Evolutionary conservation across 2,888 invertebrate species (phyloP).

Genomic region (Incurvaria masculella): DNA sequence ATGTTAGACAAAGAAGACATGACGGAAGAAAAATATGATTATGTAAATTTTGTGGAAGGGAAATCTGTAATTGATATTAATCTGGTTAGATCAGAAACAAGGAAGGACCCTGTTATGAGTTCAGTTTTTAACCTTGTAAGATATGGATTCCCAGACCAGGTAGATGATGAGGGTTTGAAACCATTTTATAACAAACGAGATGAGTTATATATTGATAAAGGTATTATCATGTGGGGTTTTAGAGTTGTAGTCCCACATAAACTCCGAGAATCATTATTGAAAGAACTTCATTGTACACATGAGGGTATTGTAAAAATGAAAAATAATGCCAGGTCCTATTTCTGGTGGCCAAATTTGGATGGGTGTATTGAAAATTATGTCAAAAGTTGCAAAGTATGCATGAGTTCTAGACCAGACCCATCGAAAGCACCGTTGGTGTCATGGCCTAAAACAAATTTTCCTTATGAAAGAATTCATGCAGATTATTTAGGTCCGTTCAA

Average conservation of each 20-base stretch:
- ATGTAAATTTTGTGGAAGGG: conserved; percentile 10
- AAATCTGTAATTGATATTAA: conserved; percentile 10
- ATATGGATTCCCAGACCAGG: conserved; percentile 2
- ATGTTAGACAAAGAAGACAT: not conserved
- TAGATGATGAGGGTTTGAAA: conserved; percentile 2
- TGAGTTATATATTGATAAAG: conserved; percentile 10
- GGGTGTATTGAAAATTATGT: conserved; percentile 6
- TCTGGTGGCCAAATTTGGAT: conserved; percentile 11
- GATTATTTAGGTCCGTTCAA: conserved; percentile 4
- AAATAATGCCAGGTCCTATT: conserved; percentile 8
- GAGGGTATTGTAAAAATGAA: conserved; percentile 8
- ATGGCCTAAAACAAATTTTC: not conserved
- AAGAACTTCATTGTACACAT: conserved; percentile 3
- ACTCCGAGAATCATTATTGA: not conserved
- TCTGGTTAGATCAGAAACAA: conserved; percentile 8
- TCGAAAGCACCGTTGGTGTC: not conserved
- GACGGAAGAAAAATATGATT: conserved; percentile 3
- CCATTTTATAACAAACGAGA: conserved; percentile 8
- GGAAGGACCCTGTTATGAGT: conserved; percentile 10
- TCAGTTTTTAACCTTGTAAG: conserved; percentile 6
- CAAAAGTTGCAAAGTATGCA: conserved; percentile 1
- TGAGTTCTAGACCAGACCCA: not conserved
- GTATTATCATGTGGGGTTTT: conserved; percentile 10
- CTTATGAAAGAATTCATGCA: conserved; percentile 5
- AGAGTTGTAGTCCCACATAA: conserved; percentile 5